phyloP scores from a whole-genome alignment of 2,888 invertebrate genomes.

The Bombylius major region DNA sequence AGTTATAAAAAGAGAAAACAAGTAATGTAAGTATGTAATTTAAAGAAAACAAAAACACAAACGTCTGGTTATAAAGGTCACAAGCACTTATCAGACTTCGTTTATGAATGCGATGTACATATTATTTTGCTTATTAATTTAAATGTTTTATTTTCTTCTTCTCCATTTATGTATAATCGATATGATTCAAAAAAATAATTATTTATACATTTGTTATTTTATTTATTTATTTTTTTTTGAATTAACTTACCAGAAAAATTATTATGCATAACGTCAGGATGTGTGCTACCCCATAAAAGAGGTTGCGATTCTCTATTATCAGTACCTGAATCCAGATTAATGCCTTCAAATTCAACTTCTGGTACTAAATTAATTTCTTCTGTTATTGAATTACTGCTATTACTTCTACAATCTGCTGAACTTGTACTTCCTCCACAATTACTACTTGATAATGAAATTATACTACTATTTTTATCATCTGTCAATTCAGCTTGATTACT shows the following conservation, averaged over 20 bases:
- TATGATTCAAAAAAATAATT: too few relatives aligned
- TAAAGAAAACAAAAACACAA: neutral
- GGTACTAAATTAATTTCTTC: constrained; percentile 66
- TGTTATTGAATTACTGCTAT: constrained; percentile 23
- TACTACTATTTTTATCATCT: constrained; percentile 43
- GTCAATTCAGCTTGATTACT: too few relatives aligned
- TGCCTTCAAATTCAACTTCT: constrained; percentile 68
- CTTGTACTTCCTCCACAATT: constrained; percentile 16
- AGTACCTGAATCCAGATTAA: constrained; percentile 69
- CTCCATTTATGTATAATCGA: too few relatives aligned
- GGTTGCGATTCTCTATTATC: constrained; percentile 89
- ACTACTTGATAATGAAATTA: constrained; percentile 44
- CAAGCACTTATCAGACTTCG: neutral
- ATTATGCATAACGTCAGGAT: constrained; percentile 64
- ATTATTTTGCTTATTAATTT: neutral
- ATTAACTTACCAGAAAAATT: constrained; percentile 64
- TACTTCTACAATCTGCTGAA: constrained; percentile 5
- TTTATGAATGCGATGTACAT: neutral
- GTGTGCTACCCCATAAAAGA: constrained; percentile 71
- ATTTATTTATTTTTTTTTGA: too few relatives aligned
- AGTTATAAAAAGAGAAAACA: too few relatives aligned
- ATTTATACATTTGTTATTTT: too few relatives aligned
- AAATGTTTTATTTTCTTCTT: neutral
- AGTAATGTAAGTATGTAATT: too few relatives aligned
- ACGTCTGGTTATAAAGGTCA: neutral